Evolutionary conservation across 2,888 invertebrate genomes (phyloP), one percentile per base, ranked within the genome.

Genomic region (Melolontha melolontha): DNA sequence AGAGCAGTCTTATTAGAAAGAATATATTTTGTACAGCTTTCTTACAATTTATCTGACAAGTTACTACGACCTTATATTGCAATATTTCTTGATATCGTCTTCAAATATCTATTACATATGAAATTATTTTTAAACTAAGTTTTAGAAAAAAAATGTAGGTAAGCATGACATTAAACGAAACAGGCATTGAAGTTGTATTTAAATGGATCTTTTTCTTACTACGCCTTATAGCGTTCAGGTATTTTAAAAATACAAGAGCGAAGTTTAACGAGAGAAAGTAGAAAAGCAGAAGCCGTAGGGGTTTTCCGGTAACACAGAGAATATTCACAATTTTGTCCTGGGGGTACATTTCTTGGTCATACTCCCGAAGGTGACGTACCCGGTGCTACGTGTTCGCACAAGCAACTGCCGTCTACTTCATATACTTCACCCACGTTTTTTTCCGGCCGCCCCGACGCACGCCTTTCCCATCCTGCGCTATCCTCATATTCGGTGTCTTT

Each of bases 301-400:
- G 10, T 62, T 49, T 34, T 44, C 29, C 34, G 16, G 47, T 62
- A 69, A 70, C 71, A 71, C 71, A 71, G 72, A 72, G 73, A 73
- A 73, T 72, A 72, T 72, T 74, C 71, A 70, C 68, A 10, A 16
- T 69, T 66, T 62, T 64, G 73, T 74, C 73, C 72, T 73, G 71
- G 73, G 73, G 73, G 72, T 71, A 70, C 70, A 67, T 70, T 73
- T 73, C 73, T 68, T 70, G 72, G 71, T 70, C 66, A 69, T 72
- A 73, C 70, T 73, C 73, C 73, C 73, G 73, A 59, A 73, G 73
- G 73, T 71, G 70, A 70, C 44, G 70, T 67, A 68, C 66, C 52
- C 64, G 47, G 67, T 70, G 67, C 65, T 71, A 72, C 71, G 70
- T 71, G 72, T 66, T 66, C 62, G 68, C 71, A 71, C 70, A 47